Base-by-base conservation (phyloP, 2,797 vertebrate species). In the Gallirallus australis region DNA sequence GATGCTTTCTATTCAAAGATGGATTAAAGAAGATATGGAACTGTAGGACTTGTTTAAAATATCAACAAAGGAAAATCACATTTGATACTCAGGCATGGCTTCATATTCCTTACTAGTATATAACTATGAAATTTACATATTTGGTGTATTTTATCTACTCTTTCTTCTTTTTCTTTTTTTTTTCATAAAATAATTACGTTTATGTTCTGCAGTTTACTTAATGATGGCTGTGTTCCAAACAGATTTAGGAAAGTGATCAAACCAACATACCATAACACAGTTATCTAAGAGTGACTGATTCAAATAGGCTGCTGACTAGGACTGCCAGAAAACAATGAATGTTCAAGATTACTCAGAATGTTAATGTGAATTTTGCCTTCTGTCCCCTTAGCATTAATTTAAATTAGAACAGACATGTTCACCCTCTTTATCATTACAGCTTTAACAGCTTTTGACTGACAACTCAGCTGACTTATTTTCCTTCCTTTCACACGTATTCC, bases 351-450 rank as follows among this genome's bases (percentile, higher is more conserved):
- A 93, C 30, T 90, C 75, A 72, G 65, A 87, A 87, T 21, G 39
- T 65, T 93, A 89, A 93, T 84, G 52, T 66, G 64, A 91, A 84
- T 95, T 89, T 85, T 90, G 7, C 47, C 61, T 94, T 86, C 57
- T 94, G 75, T 77, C 42, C 40, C 65, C 30, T 60, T 75, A 89
- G 21, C 1, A 7, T 87, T 95, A 95, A 93, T 96, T 97, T 95
- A 96, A 94, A 82, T 84, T 65, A 93, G 30, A 94, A 61, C 54
- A 94, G 54, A 56, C 19, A 80, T 15, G 71, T 82, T 78, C 39
- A 78, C 76, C 28, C n/a, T 88, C 69, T 91, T 88, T 54, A 86
- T 81, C 72, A 53, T 81, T 82, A 48, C 16, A 73, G 23, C 8
- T 76, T 70, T 48, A 93, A 84, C 27, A 91, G 25, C 57, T 91